Evolutionary conservation across 2,797 vertebrate species (phyloP).

Genomic region (Malurus splendens): DNA sequence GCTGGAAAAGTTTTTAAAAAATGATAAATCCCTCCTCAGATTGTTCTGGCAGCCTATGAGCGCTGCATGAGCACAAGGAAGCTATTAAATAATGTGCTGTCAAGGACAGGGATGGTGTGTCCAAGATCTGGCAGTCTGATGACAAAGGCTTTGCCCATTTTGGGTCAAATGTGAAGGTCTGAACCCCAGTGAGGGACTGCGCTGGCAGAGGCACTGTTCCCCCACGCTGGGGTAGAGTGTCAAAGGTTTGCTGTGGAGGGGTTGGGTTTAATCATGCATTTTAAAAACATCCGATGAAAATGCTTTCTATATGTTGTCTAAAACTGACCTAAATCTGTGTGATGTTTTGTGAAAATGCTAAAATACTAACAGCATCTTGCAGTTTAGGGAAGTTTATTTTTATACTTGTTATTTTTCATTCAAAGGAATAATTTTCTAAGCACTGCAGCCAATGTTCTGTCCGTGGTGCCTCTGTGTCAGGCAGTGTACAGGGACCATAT

Average conservation of each 20-base stretch:
- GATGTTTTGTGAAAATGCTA: not conserved
- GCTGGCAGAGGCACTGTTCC: rapidly evolving
- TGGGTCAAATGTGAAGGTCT: not conserved
- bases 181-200: not conserved
- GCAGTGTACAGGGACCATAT: not conserved
- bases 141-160: not conserved
- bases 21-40: not conserved
- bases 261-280: not conserved
- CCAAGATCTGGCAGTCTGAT: not conserved
- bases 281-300: not conserved
- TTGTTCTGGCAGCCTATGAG: not conserved
- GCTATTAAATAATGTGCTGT: rapidly evolving
- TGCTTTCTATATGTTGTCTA: not conserved
- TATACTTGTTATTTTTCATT: not conserved
- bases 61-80: not conserved
- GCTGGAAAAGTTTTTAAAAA: not conserved
- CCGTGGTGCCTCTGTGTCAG: not conserved
- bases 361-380: not conserved
- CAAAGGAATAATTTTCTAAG: not conserved
- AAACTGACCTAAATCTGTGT: not conserved
- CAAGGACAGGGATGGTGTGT: not conserved
- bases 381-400: constrained; percentile 1
- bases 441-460: not conserved
- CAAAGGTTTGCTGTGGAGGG: not conserved
- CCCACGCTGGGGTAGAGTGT: rapidly evolving